phyloP scores from a whole-genome alignment of 2,888 invertebrate species.

The Hypselothyrea guttata region DNA sequence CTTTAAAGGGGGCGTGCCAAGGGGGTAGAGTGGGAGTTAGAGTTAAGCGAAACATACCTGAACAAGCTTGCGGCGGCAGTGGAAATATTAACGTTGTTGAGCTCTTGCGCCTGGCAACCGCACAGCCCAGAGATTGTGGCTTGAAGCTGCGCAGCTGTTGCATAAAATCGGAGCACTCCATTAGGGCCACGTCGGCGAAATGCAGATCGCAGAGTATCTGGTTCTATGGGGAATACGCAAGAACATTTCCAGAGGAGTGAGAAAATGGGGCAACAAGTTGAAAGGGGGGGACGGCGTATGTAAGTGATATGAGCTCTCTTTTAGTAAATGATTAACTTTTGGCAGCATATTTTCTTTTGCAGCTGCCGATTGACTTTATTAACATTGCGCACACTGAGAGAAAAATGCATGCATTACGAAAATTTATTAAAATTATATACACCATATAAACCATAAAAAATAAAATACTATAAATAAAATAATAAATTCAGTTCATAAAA shows the following conservation, averaged over 20 bases:
- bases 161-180: constrained; percentile 99
- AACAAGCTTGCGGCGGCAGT: constrained; percentile 95
- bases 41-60: constrained; percentile 85
- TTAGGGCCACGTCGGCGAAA: constrained; percentile 97
- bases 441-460: no score
- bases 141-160: constrained; percentile 97
- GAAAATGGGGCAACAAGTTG: not conserved
- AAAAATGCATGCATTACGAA: no score
- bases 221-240: constrained; percentile 84
- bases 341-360: not conserved
- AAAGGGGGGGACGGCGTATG: no score
- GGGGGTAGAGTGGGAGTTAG: not conserved
- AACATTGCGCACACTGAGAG: constrained; percentile 13
- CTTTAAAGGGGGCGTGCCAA: not conserved
- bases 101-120: constrained; percentile 95
- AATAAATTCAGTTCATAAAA: no score
- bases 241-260: not conserved
- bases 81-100: constrained; percentile 97
- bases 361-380: constrained; percentile 2
- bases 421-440: no score
- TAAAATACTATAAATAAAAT: no score
- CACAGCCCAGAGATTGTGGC: constrained; percentile 97
- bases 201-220: constrained; percentile 97
- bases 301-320: not conserved
- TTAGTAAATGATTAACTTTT: no score